Evolutionary conservation across 2,888 invertebrate genomes (phyloP).

Genomic region (Caenorhabditis sp.): DNA sequence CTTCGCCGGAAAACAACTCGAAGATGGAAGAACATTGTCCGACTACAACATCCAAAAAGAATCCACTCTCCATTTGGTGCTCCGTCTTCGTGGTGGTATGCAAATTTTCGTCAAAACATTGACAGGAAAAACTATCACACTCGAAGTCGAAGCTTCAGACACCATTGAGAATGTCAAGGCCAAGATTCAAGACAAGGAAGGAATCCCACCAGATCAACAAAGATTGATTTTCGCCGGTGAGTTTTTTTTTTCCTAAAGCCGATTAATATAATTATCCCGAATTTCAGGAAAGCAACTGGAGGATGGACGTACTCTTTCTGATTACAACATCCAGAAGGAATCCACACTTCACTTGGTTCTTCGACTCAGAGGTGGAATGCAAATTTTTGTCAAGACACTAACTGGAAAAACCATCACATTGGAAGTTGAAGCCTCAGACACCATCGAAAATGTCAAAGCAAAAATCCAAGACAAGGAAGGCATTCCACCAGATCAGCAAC

Average conservation of each 20-base stretch:
- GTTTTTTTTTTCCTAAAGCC: conserved; percentile 69
- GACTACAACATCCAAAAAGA: conserved; percentile 55
- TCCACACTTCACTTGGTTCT: conserved; percentile 57
- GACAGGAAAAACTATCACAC: conserved; percentile 84
- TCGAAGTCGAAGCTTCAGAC: conserved; percentile 49
- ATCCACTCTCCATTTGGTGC: conserved; percentile 47
- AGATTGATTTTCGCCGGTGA: conserved; percentile 73
- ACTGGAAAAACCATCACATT: conserved; percentile 85
- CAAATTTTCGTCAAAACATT: conserved; percentile 91
- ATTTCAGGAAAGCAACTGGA: conserved; percentile 77
- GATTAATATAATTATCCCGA: neutral
- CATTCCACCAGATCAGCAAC: conserved; percentile 57
- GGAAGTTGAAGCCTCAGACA: conserved; percentile 56
- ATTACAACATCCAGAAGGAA: conserved; percentile 61
- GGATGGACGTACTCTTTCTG: conserved; percentile 60
- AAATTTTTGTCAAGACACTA: conserved; percentile 88
- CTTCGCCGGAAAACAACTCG: conserved; percentile 54
- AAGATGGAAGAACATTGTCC: conserved; percentile 43
- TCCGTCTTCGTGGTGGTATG: conserved; percentile 75
- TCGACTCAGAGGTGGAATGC: conserved; percentile 76
- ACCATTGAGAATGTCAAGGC: conserved; percentile 53
- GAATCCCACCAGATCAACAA: conserved; percentile 53
- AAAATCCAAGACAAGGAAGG: conserved; percentile 60
- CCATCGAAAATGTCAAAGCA: conserved; percentile 58
- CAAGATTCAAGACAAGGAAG: conserved; percentile 52